A percentile compares a stretch with the other conserved stretches of the same genome.
phyloP scores from a whole-genome alignment of 2,888 invertebrate species.

The Alloscopus bannaensis region DNA sequence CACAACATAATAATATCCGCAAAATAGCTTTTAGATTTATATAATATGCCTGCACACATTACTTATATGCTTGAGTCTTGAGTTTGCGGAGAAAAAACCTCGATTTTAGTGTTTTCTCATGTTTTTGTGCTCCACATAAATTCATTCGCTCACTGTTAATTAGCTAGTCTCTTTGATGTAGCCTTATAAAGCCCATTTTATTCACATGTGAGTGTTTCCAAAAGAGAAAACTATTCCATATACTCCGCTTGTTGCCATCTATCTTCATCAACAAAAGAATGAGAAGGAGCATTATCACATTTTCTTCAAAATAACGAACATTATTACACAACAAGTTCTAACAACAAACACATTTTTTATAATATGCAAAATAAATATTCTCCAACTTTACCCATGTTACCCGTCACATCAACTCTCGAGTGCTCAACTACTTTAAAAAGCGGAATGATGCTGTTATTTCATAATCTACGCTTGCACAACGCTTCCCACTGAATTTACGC shows the following conservation, averaged over 20 bases:
- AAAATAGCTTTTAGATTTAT: no score
- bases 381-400: background rate
- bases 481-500: no score
- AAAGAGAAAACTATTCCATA: no score
- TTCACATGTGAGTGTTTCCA: background rate
- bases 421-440: no score
- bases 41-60: background rate
- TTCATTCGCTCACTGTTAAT: no score
- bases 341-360: background rate
- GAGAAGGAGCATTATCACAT: background rate
- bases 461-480: no score
- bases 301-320: constrained; percentile 2
- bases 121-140: background rate
- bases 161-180: constrained; percentile 52
- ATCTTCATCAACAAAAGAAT: constrained; percentile 38
- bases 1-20: background rate
- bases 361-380: background rate
- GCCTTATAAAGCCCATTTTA: no score
- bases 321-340: constrained; percentile 7
- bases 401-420: no score
- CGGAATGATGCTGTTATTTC: no score
- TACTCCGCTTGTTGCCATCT: constrained; percentile 21
- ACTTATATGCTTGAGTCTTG: background rate
- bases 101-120: background rate
- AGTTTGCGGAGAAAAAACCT: background rate